phyloP scores from a whole-genome alignment of 2,113 vertebrate species.

The Microtus pennsylvanicus region DNA sequence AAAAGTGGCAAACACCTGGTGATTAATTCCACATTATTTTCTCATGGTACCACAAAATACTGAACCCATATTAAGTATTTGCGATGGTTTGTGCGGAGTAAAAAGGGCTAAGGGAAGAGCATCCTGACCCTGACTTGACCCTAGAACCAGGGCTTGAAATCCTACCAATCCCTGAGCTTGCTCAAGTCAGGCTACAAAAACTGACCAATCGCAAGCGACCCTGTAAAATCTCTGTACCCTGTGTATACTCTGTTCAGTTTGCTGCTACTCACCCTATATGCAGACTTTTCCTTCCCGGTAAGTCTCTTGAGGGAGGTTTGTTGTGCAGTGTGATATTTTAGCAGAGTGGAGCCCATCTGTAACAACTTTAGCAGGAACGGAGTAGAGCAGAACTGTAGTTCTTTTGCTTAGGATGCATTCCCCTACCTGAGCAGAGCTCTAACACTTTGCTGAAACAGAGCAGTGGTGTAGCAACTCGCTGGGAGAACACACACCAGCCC shows the following conservation, averaged over 20 bases:
- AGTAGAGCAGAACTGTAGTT: neutral
- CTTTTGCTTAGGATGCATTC: neutral
- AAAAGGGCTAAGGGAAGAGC: neutral
- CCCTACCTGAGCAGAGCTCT: neutral
- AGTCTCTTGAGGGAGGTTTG: neutral
- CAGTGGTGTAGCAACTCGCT: neutral
- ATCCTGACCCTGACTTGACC: neutral
- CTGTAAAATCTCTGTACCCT: neutral
- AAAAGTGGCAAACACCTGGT: neutral
- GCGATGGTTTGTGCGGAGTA: neutral
- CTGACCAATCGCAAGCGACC: neutral
- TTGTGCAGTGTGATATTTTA: neutral
- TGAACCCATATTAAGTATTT: neutral
- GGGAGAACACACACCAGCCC: neutral
- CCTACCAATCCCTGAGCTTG: neutral
- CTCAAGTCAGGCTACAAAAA: neutral
- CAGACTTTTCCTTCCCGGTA: neutral
- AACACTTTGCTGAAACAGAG: neutral
- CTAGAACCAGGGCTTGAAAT: neutral
- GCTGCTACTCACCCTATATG: neutral
- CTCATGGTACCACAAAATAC: too few species aligned
- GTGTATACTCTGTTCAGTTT: neutral
- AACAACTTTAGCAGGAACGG: neutral
- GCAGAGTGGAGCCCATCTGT: neutral
- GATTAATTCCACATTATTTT: neutral